Conservation (phyloP, 2,113 vertebrate species). For the Scopus umbretta region DNA sequence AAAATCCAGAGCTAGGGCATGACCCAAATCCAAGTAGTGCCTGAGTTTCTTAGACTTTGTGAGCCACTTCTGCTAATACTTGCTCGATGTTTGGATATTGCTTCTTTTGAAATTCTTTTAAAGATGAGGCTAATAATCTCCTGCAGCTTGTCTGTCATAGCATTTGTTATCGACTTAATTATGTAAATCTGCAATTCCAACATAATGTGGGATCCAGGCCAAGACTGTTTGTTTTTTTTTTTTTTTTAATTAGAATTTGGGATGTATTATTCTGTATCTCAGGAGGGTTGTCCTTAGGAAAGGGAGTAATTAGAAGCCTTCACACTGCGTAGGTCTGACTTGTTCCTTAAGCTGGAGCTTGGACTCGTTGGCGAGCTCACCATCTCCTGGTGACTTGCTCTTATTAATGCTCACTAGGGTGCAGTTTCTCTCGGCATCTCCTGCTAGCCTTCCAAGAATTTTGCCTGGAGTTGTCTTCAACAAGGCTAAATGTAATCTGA, state of each 20-base stretch:
- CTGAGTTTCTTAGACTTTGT: neutral
- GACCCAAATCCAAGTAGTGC: neutral
- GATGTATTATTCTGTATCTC: neutral
- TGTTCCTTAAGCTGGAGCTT: neutral
- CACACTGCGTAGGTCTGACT: neutral
- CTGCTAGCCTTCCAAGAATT: neutral
- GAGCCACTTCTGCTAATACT: neutral
- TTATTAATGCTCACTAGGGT: neutral
- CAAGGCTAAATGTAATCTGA: neutral
- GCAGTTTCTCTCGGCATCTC: neutral
- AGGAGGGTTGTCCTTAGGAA: neutral
- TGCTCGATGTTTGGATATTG: neutral
- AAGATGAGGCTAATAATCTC: neutral
- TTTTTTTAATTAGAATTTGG: neutral
- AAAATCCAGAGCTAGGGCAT: neutral
- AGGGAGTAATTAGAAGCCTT: neutral
- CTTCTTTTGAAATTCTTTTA: neutral
- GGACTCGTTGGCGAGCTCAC: accelerated
- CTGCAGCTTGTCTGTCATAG: neutral
- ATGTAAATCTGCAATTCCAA: neutral
- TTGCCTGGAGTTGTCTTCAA: neutral
- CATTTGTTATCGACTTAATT: neutral
- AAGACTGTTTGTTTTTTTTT: too few species aligned
- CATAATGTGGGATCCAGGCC: neutral
- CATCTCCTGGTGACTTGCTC: neutral